Percentiles rank a stretch among this genome's conserved stretches.
Conservation (phyloP, 2,113 vertebrate genomes). For the Synodontis membranacea region DNA sequence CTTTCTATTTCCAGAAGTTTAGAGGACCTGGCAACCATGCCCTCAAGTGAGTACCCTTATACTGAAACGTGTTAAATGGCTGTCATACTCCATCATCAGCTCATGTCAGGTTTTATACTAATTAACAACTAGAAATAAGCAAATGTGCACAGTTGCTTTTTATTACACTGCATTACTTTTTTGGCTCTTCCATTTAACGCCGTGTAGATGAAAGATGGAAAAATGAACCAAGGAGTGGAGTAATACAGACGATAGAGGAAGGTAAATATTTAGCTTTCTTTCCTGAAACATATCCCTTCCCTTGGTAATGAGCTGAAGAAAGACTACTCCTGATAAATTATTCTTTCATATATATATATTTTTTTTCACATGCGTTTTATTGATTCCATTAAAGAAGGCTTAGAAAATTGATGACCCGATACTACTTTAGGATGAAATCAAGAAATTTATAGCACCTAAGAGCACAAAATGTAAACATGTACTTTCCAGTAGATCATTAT, state of each 20-base stretch:
- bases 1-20: conserved; percentile 85
- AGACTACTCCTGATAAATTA: background rate
- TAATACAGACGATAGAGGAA: conserved; percentile 79
- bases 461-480: background rate
- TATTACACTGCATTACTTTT: background rate
- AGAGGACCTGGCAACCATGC: conserved; percentile 80
- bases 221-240: conserved; percentile 70
- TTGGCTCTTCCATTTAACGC: conserved; percentile 48
- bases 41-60: conserved; percentile 78
- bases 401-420: background rate
- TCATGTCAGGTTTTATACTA: background rate
- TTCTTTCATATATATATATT: too few relatives aligned
- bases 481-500: background rate
- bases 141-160: background rate
- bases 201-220: conserved; percentile 76
- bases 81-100: background rate
- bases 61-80: background rate
- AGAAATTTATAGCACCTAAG: background rate
- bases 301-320: background rate
- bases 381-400: background rate
- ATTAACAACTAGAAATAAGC: background rate
- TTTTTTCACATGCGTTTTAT: background rate
- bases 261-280: conserved; percentile 72
- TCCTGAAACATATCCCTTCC: background rate
- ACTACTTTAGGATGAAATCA: too few relatives aligned